These are phyloP conservation scores for Agrilus cyanescens DNA, from an alignment of 2,888 invertebrate genomes.

Conservation along the genomic window DNA sequence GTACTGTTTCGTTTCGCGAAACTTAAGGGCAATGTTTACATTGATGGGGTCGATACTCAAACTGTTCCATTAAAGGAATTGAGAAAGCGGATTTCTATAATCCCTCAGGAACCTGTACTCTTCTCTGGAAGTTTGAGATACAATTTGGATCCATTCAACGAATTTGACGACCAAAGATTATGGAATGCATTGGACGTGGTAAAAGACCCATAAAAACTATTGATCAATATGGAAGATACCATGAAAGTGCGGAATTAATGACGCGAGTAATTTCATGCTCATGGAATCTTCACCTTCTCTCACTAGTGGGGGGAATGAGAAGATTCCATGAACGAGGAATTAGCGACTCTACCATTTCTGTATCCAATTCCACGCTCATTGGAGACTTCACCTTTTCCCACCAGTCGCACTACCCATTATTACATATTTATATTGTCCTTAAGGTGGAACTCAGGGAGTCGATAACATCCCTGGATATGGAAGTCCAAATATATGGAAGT, in stretches of 20 bases:
- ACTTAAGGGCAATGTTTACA: conserved; percentile 35
- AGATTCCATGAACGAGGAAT: no score
- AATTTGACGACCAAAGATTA: conserved; percentile 45
- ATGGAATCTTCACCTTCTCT: no score
- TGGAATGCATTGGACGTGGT: conserved; percentile 58
- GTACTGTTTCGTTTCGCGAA: conserved; percentile 42
- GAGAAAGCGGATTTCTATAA: conserved; percentile 41
- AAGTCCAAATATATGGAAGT: conserved; percentile 54
- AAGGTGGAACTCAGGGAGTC: conserved; percentile 59
- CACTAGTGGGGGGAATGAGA: no score
- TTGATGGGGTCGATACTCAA: conserved; percentile 36
- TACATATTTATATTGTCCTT: no score
- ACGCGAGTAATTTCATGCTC: no score
- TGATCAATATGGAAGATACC: no score
- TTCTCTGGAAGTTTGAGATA: conserved; percentile 48
- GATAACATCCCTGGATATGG: conserved; percentile 47
- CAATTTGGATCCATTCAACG: conserved; percentile 49
- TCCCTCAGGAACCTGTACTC: conserved; percentile 50
- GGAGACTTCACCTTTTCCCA: no score
- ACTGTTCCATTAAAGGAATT: conserved; percentile 38
- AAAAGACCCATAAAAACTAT: conserved; percentile 19
- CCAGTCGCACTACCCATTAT: no score
- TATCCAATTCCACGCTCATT: no score
- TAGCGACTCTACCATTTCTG: no score
- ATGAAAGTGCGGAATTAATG: no score